A percentile compares a stretch with the other conserved stretches of the same genome.
Evolutionary conservation across 2,888 invertebrate genomes (phyloP).

Genomic region (Oasisia sp.): DNA sequence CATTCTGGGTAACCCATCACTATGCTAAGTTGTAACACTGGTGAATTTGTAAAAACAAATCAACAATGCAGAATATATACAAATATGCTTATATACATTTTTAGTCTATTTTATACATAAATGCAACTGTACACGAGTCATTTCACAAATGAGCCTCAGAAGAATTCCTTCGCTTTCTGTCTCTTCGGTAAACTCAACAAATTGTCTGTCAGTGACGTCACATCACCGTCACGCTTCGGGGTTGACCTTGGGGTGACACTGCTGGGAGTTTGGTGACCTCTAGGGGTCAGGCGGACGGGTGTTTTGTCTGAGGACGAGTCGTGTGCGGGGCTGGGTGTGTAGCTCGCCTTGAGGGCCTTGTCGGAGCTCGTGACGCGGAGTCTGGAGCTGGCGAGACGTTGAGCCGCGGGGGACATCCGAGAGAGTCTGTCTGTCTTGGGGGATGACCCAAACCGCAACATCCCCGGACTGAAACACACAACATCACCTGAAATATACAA

Average conservation of each 20-base stretch:
- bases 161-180: constrained; percentile 84
- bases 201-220: constrained; percentile 78
- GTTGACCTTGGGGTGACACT: constrained; percentile 30
- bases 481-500: background rate
- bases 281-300: constrained; percentile 37
- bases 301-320: constrained; percentile 51
- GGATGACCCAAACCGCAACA: constrained; percentile 49
- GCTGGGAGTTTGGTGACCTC: background rate
- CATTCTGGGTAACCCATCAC: too few relatives aligned
- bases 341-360: constrained; percentile 70
- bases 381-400: constrained; percentile 83
- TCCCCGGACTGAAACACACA: background rate
- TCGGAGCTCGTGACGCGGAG: constrained; percentile 67
- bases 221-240: constrained; percentile 38
- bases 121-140: background rate
- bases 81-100: background rate
- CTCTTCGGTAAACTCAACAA: constrained; percentile 75
- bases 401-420: constrained; percentile 95
- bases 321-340: constrained; percentile 70
- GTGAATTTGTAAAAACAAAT: too few relatives aligned
- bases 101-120: background rate
- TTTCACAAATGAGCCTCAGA: constrained; percentile 61
- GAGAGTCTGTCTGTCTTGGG: constrained; percentile 80
- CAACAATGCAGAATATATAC: too few relatives aligned
- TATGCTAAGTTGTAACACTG: too few relatives aligned